phyloP scores from a whole-genome alignment of 2,888 invertebrate genomes.

The Leuctra nigra region DNA sequence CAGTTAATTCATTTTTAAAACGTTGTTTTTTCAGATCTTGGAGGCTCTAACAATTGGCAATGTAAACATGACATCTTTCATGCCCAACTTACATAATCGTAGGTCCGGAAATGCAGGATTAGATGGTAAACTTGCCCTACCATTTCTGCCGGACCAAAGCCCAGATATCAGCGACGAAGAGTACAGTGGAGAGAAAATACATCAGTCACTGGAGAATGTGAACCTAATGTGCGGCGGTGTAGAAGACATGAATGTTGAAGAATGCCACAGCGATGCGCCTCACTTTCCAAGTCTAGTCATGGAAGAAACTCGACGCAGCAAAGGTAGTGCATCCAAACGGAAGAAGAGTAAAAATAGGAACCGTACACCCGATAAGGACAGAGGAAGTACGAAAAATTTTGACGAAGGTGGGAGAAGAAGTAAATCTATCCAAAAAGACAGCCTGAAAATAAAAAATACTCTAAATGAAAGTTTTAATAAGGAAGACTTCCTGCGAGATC shows the following conservation, averaged over 20 bases:
- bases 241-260: not conserved
- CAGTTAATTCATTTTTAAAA: too few relatives aligned
- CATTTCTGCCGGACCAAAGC: constrained; percentile 21
- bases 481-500: not conserved
- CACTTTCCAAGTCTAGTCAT: not conserved
- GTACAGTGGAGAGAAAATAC: constrained; percentile 13
- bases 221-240: not conserved
- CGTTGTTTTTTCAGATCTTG: constrained; percentile 26
- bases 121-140: constrained; percentile 37
- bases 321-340: not conserved
- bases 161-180: constrained; percentile 23
- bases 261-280: constrained; percentile 3
- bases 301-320: not conserved
- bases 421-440: not conserved
- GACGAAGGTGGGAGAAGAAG: not conserved
- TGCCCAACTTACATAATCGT: constrained; percentile 47
- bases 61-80: constrained; percentile 47
- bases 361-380: too few relatives aligned
- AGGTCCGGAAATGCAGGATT: constrained; percentile 46
- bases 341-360: not conserved
- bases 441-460: not conserved
- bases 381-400: not conserved
- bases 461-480: not conserved
- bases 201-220: not conserved
- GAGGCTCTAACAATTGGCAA: constrained; percentile 41